These are phyloP conservation scores for Dascyllus trimaculatus DNA, from an alignment of 2,113 vertebrate genomes.

Conservation along the genomic window DNA sequence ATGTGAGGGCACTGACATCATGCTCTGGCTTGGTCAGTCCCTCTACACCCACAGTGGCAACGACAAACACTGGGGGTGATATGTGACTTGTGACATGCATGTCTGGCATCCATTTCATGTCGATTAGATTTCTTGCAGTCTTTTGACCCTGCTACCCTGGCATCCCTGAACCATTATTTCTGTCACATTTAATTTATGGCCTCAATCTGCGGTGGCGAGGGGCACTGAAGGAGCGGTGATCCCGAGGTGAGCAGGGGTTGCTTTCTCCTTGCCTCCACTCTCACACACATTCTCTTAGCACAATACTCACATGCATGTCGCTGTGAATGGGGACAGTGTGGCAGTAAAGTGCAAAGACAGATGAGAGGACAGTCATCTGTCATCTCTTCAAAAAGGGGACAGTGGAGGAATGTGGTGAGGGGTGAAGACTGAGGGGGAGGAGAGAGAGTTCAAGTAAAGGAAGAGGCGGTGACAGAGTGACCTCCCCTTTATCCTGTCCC, in stretches of 20 bases:
- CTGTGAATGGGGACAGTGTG: constrained; percentile 62
- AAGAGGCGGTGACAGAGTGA: constrained; percentile 30
- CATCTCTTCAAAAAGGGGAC: constrained; percentile 54
- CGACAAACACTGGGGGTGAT: not conserved
- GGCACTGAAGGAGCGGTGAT: constrained; percentile 28
- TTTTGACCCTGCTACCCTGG: constrained; percentile 17
- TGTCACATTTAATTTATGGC: constrained; percentile 67
- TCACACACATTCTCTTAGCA: not conserved
- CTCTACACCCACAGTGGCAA: not conserved
- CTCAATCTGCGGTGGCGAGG: constrained; percentile 24
- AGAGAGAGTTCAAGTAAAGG: constrained; percentile 12
- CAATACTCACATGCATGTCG: constrained; percentile 50
- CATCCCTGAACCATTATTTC: constrained; percentile 30
- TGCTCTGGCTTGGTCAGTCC: not conserved
- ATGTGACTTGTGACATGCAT: constrained; percentile 4
- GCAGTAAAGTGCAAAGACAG: constrained; percentile 49
- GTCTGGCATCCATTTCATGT: constrained; percentile 1
- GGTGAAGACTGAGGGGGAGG: constrained; percentile 15
- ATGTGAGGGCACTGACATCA: constrained; percentile 20
- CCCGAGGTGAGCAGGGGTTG: constrained; percentile 35
- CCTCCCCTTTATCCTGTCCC: constrained; percentile 29
- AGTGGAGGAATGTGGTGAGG: constrained; percentile 57
- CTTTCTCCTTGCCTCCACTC: constrained; percentile 8
- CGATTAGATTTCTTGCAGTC: not conserved
- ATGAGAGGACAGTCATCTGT: constrained; percentile 47